Base-by-base conservation (phyloP, 2,888 invertebrate genomes). In the Agriopis aurantiaria region DNA sequence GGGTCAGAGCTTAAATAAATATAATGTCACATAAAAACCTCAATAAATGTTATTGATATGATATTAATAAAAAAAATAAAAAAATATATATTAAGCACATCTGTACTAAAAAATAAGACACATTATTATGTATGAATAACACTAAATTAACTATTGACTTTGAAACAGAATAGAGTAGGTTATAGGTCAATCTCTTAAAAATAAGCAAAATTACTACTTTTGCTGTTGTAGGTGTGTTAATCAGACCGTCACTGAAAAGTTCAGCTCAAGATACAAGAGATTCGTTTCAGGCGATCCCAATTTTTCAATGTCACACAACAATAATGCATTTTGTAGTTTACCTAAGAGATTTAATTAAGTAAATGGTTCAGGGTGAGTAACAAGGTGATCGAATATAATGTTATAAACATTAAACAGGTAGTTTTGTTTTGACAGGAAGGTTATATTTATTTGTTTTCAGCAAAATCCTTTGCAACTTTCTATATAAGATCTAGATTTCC, bases 271-370 rank as follows among this genome's bases (percentile, higher is more conserved):
- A 17, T 45, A 58, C 52, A 66, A 57, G 33, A 51, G 48, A 59
- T 65, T 65, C 33, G 17, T 66, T 49, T 56, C 41, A 51, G 33
- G 43, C 33, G n/a, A 43, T 61, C 23, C 46, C 49, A 67, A 61
- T 49, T 43, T 51, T 41, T 61, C 61, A 51, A 61, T 61, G 61
- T 33, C 61, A 60, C n/a, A 10, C 10, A 61, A 61, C 52, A 61
- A 61, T 43, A 61, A 17, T 52, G 43, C 12, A 17, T 40, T 48
- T 46, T 60, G 9, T 14, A 14, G 9, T 40, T 12, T n/a, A 33
- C 33, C 41, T 17, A 60, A 51, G 8, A 17, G 49, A 41, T 41
- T 59, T 17, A 61, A 61, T 11, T 4, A 8, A 51, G 33, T 59
- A 48, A 51, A 51, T 61, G n/a, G 51, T 51, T 61, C 51, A 61